Evolutionary conservation across 35 echinoderm and acorn worm genomes (phyloP), one percentile per base, ranked within the genome.

Genomic region (Amphiura filiformis): DNA sequence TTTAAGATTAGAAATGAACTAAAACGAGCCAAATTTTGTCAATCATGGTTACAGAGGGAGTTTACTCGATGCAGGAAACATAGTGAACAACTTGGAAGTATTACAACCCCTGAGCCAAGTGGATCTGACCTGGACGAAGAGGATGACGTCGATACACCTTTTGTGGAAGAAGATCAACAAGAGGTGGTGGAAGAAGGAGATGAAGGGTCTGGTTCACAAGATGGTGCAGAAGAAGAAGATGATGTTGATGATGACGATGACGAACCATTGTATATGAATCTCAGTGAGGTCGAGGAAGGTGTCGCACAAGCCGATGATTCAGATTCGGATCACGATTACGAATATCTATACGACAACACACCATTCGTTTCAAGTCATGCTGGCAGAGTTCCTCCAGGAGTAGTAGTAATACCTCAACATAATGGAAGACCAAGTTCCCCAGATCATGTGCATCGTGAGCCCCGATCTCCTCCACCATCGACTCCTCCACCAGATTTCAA

Each of bases 1-100:
- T 76, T 92, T 39, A 83, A 87, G 30, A 78, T 96, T 30, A 82
- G 94, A 31, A 86, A 78, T 76, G 87, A 96, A 32, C 78, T 96
- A 0, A 92, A 91, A 80, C 70, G 75, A 18, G 90, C 87, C 30
- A 96, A 89, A 61, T 96, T 89, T 79, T 96, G 94, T 39, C 82
- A 92, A 77, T 75, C 87, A 20, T 96, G 94, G 94, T 81, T 96
- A 31, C 28, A 32, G 37, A 96, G 83, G 38, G 93, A 96, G 65
- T 76, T 92, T 31, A 85, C 79, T 20, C 78, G 87, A 36, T 88
- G 57, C 32, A 28, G 82, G 26, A 84, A 87, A 87, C 84, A 87
- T 32, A 89, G 91, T 42, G 94, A 96, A 78, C 86, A 90, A 38
- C 56, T 96, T 37, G 93, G 88, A 78, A 81, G 88, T 18, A 79